Percentiles rank a stretch among this genome's conserved stretches.
Conservation (phyloP, 2,888 invertebrate genomes). For the Habrosyne pyritoides region DNA sequence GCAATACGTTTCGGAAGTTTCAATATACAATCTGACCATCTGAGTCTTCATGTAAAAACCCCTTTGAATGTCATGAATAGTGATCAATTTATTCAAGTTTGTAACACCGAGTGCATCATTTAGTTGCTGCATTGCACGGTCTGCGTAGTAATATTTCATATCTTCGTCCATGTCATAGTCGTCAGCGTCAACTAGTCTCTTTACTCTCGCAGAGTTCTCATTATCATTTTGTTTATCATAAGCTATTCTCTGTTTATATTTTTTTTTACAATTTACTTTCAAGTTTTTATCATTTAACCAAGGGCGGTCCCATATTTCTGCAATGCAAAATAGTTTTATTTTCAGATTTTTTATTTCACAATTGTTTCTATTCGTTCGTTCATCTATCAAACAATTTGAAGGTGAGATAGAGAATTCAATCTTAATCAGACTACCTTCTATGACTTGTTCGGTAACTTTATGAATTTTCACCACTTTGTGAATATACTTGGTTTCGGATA, state of each 20-base stretch:
- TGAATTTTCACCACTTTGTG: conserved; percentile 55
- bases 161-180: conserved; percentile 65
- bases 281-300: conserved; percentile 29
- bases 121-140: conserved; percentile 52
- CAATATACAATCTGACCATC: conserved; percentile 63
- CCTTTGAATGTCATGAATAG: conserved; percentile 53
- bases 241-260: conserved; percentile 11
- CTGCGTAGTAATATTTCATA: conserved; percentile 57
- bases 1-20: conserved; percentile 63
- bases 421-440: conserved; percentile 75
- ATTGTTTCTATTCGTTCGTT: conserved; percentile 19
- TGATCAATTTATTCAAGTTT: conserved; percentile 62
- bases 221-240: background rate
- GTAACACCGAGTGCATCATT: conserved; percentile 50
- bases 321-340: conserved; percentile 32
- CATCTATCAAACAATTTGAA: conserved; percentile 36
- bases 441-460: conserved; percentile 75
- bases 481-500: conserved; percentile 45
- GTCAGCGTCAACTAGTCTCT: conserved; percentile 42
- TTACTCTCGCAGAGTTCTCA: conserved; percentile 23
- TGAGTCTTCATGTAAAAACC: conserved; percentile 52
- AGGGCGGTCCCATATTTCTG: conserved; percentile 28
- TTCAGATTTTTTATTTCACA: conserved; percentile 37
- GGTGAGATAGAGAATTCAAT: conserved; percentile 43
- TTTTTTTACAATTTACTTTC: conserved; percentile 28